These are phyloP conservation scores for Sympetrum striolatum DNA, from an alignment of 2,888 invertebrate genomes.

Conservation along the genomic window DNA sequence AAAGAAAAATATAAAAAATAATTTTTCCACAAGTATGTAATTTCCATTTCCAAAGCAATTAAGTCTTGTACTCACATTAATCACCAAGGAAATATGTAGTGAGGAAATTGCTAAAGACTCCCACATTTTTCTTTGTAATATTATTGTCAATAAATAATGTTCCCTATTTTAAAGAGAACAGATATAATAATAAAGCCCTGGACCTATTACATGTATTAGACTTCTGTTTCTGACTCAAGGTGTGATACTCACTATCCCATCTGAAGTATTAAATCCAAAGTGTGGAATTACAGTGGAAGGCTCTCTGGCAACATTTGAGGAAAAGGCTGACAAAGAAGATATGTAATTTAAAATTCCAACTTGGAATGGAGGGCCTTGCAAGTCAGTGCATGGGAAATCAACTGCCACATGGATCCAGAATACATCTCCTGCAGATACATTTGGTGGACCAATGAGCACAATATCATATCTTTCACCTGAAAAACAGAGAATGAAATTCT, in stretches of 20 bases:
- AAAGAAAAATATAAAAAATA: no score
- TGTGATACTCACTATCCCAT: neutral
- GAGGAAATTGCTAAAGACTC: no score
- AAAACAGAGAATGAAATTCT: neutral
- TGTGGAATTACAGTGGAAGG: neutral
- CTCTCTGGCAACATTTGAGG: neutral
- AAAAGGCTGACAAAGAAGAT: neutral
- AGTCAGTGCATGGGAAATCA: conserved; percentile 60
- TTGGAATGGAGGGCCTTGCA: neutral
- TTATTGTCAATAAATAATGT: no score
- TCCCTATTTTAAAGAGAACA: no score
- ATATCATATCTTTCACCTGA: conserved; percentile 27
- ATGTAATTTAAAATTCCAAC: neutral
- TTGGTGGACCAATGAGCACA: neutral
- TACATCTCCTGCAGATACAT: neutral
- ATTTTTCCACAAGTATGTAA: no score
- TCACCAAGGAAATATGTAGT: no score
- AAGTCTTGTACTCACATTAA: no score
- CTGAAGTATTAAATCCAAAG: neutral
- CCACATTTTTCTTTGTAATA: no score
- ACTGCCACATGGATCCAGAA: conserved; percentile 67
- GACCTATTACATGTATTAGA: no score
- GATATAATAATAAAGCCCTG: no score
- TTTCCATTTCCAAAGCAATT: no score
- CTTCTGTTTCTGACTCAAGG: no score